phyloP scores from a whole-genome alignment of 1,140 invertebrate species.

The Parasteatoda tepidariorum region DNA sequence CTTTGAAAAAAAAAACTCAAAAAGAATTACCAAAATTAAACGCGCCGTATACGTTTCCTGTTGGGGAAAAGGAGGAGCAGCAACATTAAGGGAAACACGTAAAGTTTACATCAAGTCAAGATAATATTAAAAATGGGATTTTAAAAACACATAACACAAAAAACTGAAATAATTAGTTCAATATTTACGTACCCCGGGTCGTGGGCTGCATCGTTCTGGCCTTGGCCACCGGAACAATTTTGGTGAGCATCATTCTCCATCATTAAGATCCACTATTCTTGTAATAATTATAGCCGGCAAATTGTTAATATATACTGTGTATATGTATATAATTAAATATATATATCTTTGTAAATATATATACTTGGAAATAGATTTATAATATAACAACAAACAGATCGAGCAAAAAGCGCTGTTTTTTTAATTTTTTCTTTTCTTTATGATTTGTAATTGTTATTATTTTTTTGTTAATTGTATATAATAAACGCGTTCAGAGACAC shows the following conservation, averaged over 20 bases:
- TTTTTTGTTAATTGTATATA: conserved; percentile 2
- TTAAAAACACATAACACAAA: neutral
- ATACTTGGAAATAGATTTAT: conserved; percentile 42
- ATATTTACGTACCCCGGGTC: conserved; percentile 53
- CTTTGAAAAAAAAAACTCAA: neutral
- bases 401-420: neutral
- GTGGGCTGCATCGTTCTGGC: conserved; percentile 55
- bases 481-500: neutral
- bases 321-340: conserved; percentile 45
- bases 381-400: conserved; percentile 20
- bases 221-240: conserved; percentile 49
- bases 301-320: neutral
- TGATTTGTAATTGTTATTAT: conserved; percentile 8
- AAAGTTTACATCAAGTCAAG: neutral
- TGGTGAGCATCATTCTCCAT: conserved; percentile 56
- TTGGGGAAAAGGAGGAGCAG: neutral
- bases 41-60: neutral
- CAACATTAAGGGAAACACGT: neutral
- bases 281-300: conserved; percentile 20
- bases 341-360: conserved; percentile 36
- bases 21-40: neutral
- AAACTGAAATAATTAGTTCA: neutral
- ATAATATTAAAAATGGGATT: neutral
- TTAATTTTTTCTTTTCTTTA: too few relatives aligned
- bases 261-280: neutral